Evolutionary conservation across 1,140 invertebrate genomes (phyloP).

Genomic region (Daktulosphaira vitifoliae): DNA sequence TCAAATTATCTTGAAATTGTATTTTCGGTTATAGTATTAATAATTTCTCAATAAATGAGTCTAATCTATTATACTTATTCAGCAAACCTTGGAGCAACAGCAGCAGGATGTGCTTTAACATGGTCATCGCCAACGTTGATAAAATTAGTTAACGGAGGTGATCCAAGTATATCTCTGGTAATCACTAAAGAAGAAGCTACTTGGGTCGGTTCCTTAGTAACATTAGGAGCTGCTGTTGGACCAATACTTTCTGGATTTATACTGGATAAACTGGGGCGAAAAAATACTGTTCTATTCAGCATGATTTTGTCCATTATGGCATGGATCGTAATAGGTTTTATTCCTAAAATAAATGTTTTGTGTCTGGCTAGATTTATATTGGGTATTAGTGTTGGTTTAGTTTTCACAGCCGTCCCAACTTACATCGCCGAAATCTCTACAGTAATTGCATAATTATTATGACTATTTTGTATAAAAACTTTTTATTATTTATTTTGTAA

Average conservation of each 20-base stretch:
- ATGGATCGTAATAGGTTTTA: conserved; percentile 47
- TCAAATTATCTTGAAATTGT: no score
- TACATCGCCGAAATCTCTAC: conserved; percentile 82
- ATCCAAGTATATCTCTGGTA: not conserved
- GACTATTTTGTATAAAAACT: no score
- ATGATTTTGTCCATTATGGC: conserved; percentile 36
- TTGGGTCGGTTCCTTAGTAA: conserved; percentile 37
- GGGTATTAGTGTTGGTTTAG: conserved; percentile 62
- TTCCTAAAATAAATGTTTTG: conserved; percentile 21
- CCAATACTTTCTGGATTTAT: conserved; percentile 44
- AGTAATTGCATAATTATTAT: no score
- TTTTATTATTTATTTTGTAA: conserved; percentile 33
- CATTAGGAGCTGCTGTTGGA: conserved; percentile 37
- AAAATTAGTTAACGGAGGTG: conserved; percentile 46
- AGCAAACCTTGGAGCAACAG: conserved; percentile 59
- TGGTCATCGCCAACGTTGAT: conserved; percentile 65
- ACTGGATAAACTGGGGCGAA: conserved; percentile 67
- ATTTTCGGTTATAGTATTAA: no score
- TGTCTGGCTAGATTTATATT: conserved; percentile 38
- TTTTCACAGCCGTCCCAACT: conserved; percentile 71
- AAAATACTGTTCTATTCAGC: conserved; percentile 34
- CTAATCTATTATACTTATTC: no score
- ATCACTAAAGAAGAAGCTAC: conserved; percentile 30
- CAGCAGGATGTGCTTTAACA: conserved; percentile 56
- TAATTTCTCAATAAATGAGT: no score